Conservation (phyloP, 2,113 vertebrate genomes). For the Scomber japonicus region DNA sequence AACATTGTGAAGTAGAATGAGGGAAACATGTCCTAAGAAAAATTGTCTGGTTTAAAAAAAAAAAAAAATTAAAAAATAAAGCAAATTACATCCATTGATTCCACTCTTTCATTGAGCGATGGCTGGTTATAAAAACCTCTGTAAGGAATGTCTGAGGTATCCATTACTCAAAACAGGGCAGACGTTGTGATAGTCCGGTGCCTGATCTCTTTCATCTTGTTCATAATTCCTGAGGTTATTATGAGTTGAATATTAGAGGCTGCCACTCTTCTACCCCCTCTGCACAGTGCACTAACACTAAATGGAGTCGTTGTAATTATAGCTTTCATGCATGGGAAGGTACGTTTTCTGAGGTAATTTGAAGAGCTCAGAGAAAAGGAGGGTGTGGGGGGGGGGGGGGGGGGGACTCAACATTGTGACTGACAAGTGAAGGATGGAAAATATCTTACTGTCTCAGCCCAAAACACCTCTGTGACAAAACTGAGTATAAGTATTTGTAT, state of each 20-base stretch:
- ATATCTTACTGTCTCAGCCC: conserved; percentile 46
- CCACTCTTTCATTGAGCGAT: conserved; percentile 28
- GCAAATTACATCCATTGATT: conserved; percentile 47
- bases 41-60: background rate
- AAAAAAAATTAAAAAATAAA: conserved; percentile 4
- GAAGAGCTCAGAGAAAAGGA: conserved; percentile 62
- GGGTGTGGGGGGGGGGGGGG: no score
- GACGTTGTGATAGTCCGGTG: conserved; percentile 50
- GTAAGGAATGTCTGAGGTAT: conserved; percentile 44
- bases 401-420: conserved; percentile 31
- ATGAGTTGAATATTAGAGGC: conserved; percentile 77
- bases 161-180: conserved; percentile 62
- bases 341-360: conserved; percentile 80
- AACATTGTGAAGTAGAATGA: background rate
- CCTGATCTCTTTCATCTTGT: conserved; percentile 77
- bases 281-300: conserved; percentile 66
- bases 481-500: conserved; percentile 34
- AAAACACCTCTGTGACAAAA: conserved; percentile 50
- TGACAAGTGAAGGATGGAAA: conserved; percentile 57
- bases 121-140: conserved; percentile 40
- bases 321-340: conserved; percentile 82
- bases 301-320: conserved; percentile 82
- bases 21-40: conserved; percentile 5
- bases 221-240: conserved; percentile 77
- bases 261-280: conserved; percentile 62